A percentile compares a stretch with the other conserved stretches of the same genome.
These are phyloP conservation scores for Neoascia interrupta DNA, from an alignment of 2,888 invertebrate genomes.

Conservation along the genomic window DNA sequence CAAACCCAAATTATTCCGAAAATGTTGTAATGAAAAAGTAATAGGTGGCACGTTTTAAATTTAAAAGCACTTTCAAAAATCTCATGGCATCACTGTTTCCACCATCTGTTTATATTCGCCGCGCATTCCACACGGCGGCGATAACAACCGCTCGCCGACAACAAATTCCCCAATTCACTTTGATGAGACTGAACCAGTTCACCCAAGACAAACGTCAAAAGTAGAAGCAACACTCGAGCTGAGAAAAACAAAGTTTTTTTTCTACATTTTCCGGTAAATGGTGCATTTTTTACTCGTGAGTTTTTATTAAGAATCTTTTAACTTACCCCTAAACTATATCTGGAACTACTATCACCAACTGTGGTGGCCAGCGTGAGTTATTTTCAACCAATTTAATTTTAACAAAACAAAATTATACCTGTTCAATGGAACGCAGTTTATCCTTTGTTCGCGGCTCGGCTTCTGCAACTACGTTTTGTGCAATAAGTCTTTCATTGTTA, in stretches of 20 bases:
- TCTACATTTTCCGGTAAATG: constrained; percentile 35
- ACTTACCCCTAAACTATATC: not conserved
- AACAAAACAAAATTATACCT: no score
- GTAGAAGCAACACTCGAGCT: not conserved
- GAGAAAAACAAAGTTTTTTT: constrained; percentile 28
- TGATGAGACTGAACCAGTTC: constrained; percentile 8
- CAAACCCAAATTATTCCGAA: no score
- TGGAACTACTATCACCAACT: not conserved
- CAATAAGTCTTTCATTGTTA: not conserved
- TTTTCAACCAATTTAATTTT: no score
- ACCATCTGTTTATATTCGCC: no score
- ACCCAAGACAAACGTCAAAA: constrained; percentile 25
- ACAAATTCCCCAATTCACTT: no score
- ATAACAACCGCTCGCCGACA: no score
- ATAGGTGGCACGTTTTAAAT: no score
- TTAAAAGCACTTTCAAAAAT: no score
- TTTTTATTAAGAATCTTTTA: not conserved
- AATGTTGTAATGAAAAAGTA: no score
- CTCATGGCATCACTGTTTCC: no score
- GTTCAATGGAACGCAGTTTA: not conserved
- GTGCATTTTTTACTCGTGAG: constrained; percentile 7
- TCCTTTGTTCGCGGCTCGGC: not conserved
- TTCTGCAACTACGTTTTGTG: not conserved
- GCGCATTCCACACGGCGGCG: constrained; percentile 13
- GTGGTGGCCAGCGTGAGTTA: constrained; percentile 33